Evolutionary conservation across 1,140 invertebrate genomes (phyloP).

Genomic region (Drosophila auraria): DNA sequence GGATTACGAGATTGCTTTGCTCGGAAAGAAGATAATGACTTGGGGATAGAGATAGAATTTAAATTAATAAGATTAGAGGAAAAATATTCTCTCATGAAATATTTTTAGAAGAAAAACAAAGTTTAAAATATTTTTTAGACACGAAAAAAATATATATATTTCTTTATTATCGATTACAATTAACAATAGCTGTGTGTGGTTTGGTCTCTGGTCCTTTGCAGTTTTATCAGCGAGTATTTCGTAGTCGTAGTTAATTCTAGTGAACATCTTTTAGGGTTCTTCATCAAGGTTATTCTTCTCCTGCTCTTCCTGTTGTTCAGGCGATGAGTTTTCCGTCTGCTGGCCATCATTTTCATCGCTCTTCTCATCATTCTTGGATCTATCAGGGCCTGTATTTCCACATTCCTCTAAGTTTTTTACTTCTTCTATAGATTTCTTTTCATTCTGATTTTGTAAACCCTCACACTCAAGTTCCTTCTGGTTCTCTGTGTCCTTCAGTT

Average conservation of each 20-base stretch:
- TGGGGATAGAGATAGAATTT: not conserved
- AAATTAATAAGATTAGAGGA: constrained; percentile 16
- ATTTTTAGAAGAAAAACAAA: not conserved
- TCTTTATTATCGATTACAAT: constrained; percentile 14
- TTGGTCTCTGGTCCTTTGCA: constrained; percentile 28
- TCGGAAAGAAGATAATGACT: constrained; percentile 9
- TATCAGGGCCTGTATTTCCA: not conserved
- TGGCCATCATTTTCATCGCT: not conserved
- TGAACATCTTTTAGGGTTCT: constrained; percentile 58
- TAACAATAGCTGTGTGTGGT: constrained; percentile 5
- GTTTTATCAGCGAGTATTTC: constrained; percentile 54
- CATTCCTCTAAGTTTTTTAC: not conserved
- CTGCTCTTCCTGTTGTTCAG: not conserved
- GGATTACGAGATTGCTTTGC: constrained; percentile 22
- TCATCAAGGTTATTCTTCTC: not conserved
- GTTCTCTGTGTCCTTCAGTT: not conserved
- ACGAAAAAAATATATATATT: constrained; percentile 15
- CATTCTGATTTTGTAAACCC: too few species aligned
- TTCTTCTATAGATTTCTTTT: not conserved
- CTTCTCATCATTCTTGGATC: not conserved
- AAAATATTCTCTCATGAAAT: not conserved
- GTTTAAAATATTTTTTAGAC: not conserved
- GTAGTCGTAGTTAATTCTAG: constrained; percentile 44
- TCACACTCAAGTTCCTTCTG: too few species aligned
- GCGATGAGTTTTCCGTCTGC: not conserved